These are phyloP conservation scores for Eolophus roseicapilla DNA, from an alignment of 2,113 vertebrate genomes.

Conservation along the genomic window DNA sequence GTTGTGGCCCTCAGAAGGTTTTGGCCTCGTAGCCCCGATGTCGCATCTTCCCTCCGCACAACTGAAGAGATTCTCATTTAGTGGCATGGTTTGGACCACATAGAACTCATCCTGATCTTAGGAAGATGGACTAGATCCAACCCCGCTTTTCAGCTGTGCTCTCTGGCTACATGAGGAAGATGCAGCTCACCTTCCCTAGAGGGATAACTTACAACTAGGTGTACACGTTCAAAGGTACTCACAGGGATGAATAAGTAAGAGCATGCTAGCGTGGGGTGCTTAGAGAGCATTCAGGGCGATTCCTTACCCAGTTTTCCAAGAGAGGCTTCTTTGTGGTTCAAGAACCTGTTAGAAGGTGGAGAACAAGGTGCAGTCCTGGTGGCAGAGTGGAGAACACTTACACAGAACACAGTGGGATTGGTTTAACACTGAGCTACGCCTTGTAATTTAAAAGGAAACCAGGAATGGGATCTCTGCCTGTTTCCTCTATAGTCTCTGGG, in stretches of 20 bases:
- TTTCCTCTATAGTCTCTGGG: not conserved
- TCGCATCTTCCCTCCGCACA: rapidly evolving
- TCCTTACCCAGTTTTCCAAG: not conserved
- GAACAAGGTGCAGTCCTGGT: rapidly evolving
- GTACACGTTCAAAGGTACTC: no score
- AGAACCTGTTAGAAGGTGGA: not conserved
- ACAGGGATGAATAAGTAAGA: not conserved
- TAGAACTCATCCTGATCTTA: rapidly evolving
- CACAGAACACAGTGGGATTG: not conserved
- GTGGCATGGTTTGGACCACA: not conserved
- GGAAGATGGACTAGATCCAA: not conserved
- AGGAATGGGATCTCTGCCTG: rapidly evolving
- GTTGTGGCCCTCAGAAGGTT: not conserved
- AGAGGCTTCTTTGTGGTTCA: not conserved
- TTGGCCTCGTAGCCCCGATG: rapidly evolving
- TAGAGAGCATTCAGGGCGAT: not conserved
- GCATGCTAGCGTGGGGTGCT: rapidly evolving
- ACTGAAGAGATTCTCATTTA: not conserved
- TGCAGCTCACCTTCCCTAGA: not conserved
- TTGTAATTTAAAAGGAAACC: rapidly evolving
- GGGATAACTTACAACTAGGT: not conserved
- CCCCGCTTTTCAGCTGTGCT: not conserved
- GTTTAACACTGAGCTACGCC: not conserved
- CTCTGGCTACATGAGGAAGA: not conserved
- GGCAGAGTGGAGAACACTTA: rapidly evolving